Conservation (phyloP, 2,888 invertebrate genomes). For the Eulithis prunata region DNA sequence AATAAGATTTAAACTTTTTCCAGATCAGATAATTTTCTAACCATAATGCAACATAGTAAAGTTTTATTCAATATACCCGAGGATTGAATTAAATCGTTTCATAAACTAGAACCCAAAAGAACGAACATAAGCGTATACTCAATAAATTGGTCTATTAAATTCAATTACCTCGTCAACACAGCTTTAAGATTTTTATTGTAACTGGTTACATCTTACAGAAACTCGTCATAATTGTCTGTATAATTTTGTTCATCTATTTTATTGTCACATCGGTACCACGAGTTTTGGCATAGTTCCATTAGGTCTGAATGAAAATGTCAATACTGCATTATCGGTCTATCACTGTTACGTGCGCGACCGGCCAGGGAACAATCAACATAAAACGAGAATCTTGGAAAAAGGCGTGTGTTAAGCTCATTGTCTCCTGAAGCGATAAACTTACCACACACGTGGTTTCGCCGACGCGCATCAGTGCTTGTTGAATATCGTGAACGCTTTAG, state of each 20-base stretch:
- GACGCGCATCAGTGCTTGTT: not conserved
- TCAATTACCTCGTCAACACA: conserved; percentile 6
- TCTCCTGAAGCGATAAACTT: conserved; percentile 4
- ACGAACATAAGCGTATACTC: too few relatives aligned
- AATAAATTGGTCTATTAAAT: not conserved
- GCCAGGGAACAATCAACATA: conserved; percentile 37
- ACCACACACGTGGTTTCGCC: not conserved
- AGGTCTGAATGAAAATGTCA: conserved; percentile 68
- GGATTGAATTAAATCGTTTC: too few relatives aligned
- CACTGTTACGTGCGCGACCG: conserved; percentile 59
- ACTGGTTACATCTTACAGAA: conserved; percentile 61
- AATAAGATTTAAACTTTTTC: too few relatives aligned
- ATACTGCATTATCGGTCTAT: conserved; percentile 70
- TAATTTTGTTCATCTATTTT: conserved; percentile 71
- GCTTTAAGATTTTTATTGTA: conserved; percentile 35
- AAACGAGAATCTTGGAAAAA: not conserved
- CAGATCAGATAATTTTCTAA: too few relatives aligned
- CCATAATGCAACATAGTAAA: too few relatives aligned
- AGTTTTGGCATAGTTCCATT: conserved; percentile 67
- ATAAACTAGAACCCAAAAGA: too few relatives aligned
- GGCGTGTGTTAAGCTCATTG: not conserved
- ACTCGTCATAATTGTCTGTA: conserved; percentile 63
- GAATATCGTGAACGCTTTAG: conserved; percentile 3
- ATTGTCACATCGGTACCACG: conserved; percentile 67
- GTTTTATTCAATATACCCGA: too few relatives aligned